A percentile compares a stretch with the other conserved stretches of the same genome.
These are phyloP conservation scores for Ondatra zibethicus DNA, from an alignment of 2,113 vertebrate genomes.

Conservation along the genomic window DNA sequence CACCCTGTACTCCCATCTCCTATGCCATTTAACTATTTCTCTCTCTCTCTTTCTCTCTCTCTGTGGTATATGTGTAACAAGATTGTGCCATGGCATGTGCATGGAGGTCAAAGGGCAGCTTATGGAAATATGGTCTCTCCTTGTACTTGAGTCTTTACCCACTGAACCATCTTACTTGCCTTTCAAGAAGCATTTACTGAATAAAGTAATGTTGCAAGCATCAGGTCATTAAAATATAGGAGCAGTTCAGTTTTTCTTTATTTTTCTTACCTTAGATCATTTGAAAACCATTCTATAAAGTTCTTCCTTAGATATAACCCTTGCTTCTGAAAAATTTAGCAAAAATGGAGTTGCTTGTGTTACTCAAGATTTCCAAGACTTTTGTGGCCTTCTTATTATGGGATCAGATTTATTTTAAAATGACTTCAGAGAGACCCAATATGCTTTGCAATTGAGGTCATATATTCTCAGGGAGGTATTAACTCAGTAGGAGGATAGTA, in stretches of 20 bases:
- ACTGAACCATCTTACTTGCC: not conserved
- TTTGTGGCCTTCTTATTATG: conserved; percentile 61
- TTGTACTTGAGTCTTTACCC: not conserved
- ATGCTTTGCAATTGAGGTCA: conserved; percentile 62
- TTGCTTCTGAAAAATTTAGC: conserved; percentile 44
- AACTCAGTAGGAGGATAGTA: conserved; percentile 49
- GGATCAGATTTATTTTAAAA: conserved; percentile 73
- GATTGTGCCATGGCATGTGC: not conserved
- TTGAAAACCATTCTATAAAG: conserved; percentile 35
- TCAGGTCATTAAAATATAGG: not conserved
- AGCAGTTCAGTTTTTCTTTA: not conserved
- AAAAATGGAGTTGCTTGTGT: not conserved
- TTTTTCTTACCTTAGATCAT: not conserved
- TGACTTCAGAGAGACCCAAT: conserved; percentile 58
- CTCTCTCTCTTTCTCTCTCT: no score
- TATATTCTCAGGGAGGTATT: conserved; percentile 46
- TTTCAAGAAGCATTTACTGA: conserved; percentile 39
- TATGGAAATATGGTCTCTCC: not conserved
- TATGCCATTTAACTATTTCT: not conserved
- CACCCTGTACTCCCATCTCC: not conserved
- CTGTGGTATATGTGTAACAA: not conserved
- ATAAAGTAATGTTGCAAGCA: not conserved
- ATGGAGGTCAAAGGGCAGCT: not conserved
- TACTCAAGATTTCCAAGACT: conserved; percentile 59
- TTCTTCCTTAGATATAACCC: not conserved